Evolutionary conservation across 2,113 vertebrate genomes (phyloP), one percentile per base, ranked within the genome.

Genomic region (Cygnus buccinator): DNA sequence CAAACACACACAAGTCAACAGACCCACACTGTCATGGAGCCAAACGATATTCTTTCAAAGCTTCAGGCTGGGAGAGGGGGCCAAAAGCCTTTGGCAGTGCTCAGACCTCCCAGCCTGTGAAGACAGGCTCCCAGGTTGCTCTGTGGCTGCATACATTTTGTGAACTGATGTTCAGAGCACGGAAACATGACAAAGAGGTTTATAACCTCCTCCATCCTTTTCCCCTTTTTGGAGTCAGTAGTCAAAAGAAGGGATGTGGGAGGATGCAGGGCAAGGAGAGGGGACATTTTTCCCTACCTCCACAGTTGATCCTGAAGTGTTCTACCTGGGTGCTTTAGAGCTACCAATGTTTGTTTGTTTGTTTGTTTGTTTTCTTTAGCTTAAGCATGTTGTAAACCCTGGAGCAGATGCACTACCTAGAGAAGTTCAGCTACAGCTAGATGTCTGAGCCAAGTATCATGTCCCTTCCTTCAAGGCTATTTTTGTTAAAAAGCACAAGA

Each of bases 91-190:
- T 76, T 92, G 95, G 95, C 94, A 92, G n/a, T 2, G 3, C 67
- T 96, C 84, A 94, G 96, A 97, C 96, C 96, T 96, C 96, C 96
- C 96, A 96, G 89, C 22, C 81, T 95, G 92, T 76, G 65, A 63
- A 83, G 39, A 71, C 66, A 93, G 44, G 41, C 50, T 89, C 59
- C 75, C 1, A 2, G 58, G 59, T 54, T 82, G 68, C 22, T 94
- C 74, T 87, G 73, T 37, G 85, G 86, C 29, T 46, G 35, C 10
- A 3, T 14, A 78, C 31, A 46, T 93, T 90, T 41, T 82, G 73
- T 58, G 61, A 93, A 68, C 63, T 77, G 67, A 95, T 93, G 83
- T 67, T 82, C 91, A 94, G 74, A 75, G 26, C 58, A 25, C 54
- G 35, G 35, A 62, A 95, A 76, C 17, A 19, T 0, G 73, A 55